Evolutionary conservation across 37 sponge, comb jelly and placozoan genomes (phyloP).

Genomic region (Mnemiopsis leidyi): DNA sequence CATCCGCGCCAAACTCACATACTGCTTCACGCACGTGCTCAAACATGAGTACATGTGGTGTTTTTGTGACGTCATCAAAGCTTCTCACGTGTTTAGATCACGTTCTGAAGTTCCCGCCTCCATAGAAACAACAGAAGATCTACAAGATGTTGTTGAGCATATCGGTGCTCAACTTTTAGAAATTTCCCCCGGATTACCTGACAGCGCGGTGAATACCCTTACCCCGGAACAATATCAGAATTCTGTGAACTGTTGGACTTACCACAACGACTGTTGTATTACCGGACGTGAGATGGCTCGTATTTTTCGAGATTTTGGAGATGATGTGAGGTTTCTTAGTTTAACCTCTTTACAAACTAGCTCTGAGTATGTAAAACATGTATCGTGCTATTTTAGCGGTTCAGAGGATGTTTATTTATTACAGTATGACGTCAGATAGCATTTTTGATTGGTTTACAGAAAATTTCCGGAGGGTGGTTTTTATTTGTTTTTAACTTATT

Average conservation of each 20-base stretch:
- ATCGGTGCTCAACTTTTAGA: not conserved
- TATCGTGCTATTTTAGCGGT: not conserved
- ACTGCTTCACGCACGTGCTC: slow-evolving; percentile 3
- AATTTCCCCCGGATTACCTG: not conserved
- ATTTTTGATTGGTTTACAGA: no score
- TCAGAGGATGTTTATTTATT: slow-evolving; percentile 8
- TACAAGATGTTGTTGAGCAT: not conserved
- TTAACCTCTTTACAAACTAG: not conserved
- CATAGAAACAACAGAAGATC: not conserved
- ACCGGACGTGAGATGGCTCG: not conserved
- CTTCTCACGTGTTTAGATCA: not conserved
- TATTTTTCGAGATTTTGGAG: not conserved
- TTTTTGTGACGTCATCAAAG: not conserved
- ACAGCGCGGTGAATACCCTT: not conserved
- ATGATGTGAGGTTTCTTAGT: not conserved
- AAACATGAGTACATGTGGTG: slow-evolving; percentile 40
- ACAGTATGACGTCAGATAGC: slow-evolving; percentile 14
- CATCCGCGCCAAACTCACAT: not conserved
- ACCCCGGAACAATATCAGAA: not conserved
- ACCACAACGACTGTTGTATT: not conserved
- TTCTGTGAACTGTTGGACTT: not conserved
- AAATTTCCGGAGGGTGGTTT: no score
- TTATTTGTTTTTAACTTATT: no score
- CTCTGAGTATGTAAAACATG: not conserved
- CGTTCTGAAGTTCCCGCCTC: not conserved